Evolutionary conservation across 2,888 invertebrate genomes (phyloP), one percentile per base, ranked within the genome.

Genomic region (Megaustenia siamemsis): DNA sequence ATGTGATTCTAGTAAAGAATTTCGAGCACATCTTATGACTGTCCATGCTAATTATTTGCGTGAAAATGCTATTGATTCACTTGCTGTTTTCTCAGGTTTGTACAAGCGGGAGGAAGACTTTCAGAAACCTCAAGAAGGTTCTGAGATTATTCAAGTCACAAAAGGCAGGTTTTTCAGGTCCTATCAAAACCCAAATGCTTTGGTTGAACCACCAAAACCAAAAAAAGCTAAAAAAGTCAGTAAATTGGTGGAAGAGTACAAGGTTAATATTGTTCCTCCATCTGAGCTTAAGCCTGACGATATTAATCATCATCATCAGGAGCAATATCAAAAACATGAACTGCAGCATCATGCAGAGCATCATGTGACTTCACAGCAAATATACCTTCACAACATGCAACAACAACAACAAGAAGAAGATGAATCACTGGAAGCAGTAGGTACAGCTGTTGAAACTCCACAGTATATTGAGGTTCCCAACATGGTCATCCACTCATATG

Each of bases 1-100:
- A 56, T 96, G 96, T 18, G 96, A 97, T 93, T 95, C 95, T 90
- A 96, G 96, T 18, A 95, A 95, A 84, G 96, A 96, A 53, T 95
- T 97, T 84, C 95, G 96, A 66, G 95, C 95, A 12, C 97, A 97
- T 93, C 94, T 97, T 69, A 92, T 95, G 35, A 92, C 94, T 0
- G 93, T 90, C 1, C 97, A 97, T 93, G 86, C 83, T 10, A 87
- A 88, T 12, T 88, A 90, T 43, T 75, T 90, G 4, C 90, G 88
- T 10, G 87, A 87, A 12, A 88, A 89, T 32, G 87, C 88, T 28
- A 84, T 89, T 15, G 90, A 90, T 49, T 89, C 90, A 0, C 83
- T 92, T 80, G 90, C 92, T 32, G 88, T 86, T 21, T 89, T 90
- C 81, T 90, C 92, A 10, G 92, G 92, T 8, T 88, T 92, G 32